Evolutionary conservation across 2,888 invertebrate species (phyloP), one percentile per base, ranked within the genome.

Genomic region (Mamestra brassicae): DNA sequence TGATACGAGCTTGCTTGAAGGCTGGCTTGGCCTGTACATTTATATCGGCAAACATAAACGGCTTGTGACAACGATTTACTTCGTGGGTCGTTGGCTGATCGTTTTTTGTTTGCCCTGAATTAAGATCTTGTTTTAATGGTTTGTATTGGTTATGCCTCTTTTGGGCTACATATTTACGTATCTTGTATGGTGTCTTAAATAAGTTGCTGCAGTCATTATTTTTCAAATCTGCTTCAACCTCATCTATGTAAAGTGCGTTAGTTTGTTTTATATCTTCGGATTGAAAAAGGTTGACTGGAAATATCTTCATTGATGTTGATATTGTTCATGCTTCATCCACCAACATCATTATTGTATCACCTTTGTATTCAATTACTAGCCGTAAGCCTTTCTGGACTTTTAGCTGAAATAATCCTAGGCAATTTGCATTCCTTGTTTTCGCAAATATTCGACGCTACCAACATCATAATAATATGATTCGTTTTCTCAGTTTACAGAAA

Each of bases 1-100:
- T 92, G 93, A 93, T 93, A 90, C 89, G 85, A 76, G 78, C 74
- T 78, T 60, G 75, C 70, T 86, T 86, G 80, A 85, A 70, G 88
- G 87, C 85, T 90, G 89, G 89, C 85, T 79, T 84, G 69, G 55
- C 54, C 62, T 78, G 81, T 79, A 64, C 73, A 70, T 78, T 63
- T 73, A 76, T 76, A 84, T 73, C 63, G 70, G 68, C 62, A 11
- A 66, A 68, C 72, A 77, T 76, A 70, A 78, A 69, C 74, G 69
- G 60, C 60, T 85, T 78, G 81, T 76, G 82, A 82, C 85, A 82
- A 78, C 71, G 67, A 65, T 74, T 81, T 71, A 81, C 58, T 55
- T 57, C 57, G 71, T 80, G 67, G 66, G 47, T 61, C 45, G 83
- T 15, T 45, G 45, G 6, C 63, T 61, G 54, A 50, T 65, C 26